Percentiles rank a stretch among this genome's conserved stretches.
phyloP scores from a whole-genome alignment of 2,888 invertebrate species.

The Apotomis betuletana region DNA sequence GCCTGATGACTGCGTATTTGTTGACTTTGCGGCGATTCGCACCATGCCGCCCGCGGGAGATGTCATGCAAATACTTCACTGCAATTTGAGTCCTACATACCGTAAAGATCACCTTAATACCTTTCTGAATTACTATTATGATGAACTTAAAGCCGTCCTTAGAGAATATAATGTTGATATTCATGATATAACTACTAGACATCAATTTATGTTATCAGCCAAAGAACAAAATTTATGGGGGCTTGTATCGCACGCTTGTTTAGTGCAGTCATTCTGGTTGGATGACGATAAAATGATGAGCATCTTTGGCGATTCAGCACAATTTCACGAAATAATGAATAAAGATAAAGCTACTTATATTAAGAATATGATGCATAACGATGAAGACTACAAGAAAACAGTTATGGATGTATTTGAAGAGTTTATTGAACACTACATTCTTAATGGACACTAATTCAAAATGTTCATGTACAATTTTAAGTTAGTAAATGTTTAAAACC shows the following conservation, averaged over 20 bases:
- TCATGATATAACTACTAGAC: slow-evolving; percentile 65
- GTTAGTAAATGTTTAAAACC: neutral
- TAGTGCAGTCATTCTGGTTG: slow-evolving; percentile 80
- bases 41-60: slow-evolving; percentile 88
- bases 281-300: slow-evolving; percentile 75
- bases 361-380: slow-evolving; percentile 77
- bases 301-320: slow-evolving; percentile 73
- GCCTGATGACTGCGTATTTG: slow-evolving; percentile 84
- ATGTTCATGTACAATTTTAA: neutral
- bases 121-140: slow-evolving; percentile 84
- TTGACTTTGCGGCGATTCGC: slow-evolving; percentile 87
- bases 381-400: slow-evolving; percentile 76
- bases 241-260: slow-evolving; percentile 81
- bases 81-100: slow-evolving; percentile 77
- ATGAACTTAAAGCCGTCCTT: slow-evolving; percentile 72
- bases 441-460: slow-evolving; percentile 40
- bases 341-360: slow-evolving; percentile 82
- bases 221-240: slow-evolving; percentile 80
- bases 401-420: slow-evolving; percentile 82
- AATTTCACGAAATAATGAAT: slow-evolving; percentile 82
- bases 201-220: slow-evolving; percentile 73
- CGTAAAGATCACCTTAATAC: slow-evolving; percentile 75
- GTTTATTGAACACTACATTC: slow-evolving; percentile 77
- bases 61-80: slow-evolving; percentile 81
- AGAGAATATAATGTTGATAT: slow-evolving; percentile 64